A percentile compares a stretch with the other conserved stretches of the same genome.
Evolutionary conservation across 2,797 vertebrate genomes (phyloP).

Genomic region (Heterohyrax brucei): DNA sequence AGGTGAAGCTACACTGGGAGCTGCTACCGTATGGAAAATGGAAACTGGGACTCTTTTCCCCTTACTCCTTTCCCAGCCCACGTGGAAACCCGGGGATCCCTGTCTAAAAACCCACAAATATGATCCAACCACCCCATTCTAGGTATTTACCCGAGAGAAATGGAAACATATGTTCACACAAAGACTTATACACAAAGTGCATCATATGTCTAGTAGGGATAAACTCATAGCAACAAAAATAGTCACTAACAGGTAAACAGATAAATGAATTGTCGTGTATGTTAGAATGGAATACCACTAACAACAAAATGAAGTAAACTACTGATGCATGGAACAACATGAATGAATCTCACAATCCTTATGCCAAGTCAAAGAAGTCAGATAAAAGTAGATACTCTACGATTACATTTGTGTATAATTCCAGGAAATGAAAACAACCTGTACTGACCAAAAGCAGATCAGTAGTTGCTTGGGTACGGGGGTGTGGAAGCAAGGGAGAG

Average conservation of each 20-base stretch:
- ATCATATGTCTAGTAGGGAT: not conserved
- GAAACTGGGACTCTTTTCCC: no score
- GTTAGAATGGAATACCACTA: not conserved
- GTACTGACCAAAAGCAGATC: not conserved
- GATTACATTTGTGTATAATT: not conserved
- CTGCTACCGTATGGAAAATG: not conserved
- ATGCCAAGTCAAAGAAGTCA: not conserved
- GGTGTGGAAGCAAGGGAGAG: not conserved
- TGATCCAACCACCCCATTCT: not conserved
- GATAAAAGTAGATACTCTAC: no score
- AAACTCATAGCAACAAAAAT: not conserved
- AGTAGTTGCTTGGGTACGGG: not conserved
- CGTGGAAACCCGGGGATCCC: not conserved
- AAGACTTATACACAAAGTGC: not conserved
- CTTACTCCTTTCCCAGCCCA: not conserved
- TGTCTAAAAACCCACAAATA: not conserved
- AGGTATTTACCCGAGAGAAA: conserved; percentile 8
- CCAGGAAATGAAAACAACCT: not conserved
- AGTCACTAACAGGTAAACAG: not conserved
- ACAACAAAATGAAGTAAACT: not conserved
- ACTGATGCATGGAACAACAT: fast-evolving
- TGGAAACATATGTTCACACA: not conserved
- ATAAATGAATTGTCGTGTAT: not conserved
- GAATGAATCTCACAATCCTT: not conserved
- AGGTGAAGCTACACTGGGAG: not conserved